Evolutionary conservation across 2,797 vertebrate species (phyloP), one percentile per base, ranked within the genome.

Genomic region (Acrossocheilus wenchowensis): DNA sequence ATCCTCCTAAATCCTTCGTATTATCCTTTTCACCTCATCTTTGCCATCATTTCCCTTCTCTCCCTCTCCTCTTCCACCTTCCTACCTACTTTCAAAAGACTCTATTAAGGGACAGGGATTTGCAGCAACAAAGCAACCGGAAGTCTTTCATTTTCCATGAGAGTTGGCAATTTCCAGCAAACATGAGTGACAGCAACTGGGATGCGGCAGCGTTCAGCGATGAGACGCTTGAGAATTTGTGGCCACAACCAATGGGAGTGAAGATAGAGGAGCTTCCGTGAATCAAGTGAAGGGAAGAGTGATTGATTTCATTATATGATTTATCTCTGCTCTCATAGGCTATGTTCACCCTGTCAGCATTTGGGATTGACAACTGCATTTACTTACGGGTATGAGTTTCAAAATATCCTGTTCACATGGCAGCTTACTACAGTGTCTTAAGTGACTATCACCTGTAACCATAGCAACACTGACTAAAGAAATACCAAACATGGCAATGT

Each of bases 1-100:
- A 89, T 88, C 87, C 82, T 71, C 21, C 66, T 81, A 81, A 88
- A 90, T 82, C 90, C 85, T 43, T 50, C 15, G 30, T 75, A 80
- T 83, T 72, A 89, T 89, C 85, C 57, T 68, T 78, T 78, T 48
- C 57, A 85, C 54, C 73, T 78, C 43, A 66, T 81, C 84, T 84
- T 81, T 72, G 30, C 39, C 23, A 74, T 45, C 45, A 45, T 50
- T 14, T 71, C 19, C 26, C 4, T 12, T 54, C 36, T n/a, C 45
- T 21, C n/a, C 10, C 45, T 43, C 52, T 82, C 71, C 36, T 81
- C 19, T 78, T 89, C 26, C 45, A 48, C 34, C 30, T 48, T 21
- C 30, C 52, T 43, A 19, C 11, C 30, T 79, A 71, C 57, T 68
- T 72, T 73, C 8, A 82, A 82, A 81, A 72, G 23, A 82, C 78